Evolutionary conservation across 92 coral and sea anemone genomes (phyloP).

Genomic region (Virgularia gustaviana): DNA sequence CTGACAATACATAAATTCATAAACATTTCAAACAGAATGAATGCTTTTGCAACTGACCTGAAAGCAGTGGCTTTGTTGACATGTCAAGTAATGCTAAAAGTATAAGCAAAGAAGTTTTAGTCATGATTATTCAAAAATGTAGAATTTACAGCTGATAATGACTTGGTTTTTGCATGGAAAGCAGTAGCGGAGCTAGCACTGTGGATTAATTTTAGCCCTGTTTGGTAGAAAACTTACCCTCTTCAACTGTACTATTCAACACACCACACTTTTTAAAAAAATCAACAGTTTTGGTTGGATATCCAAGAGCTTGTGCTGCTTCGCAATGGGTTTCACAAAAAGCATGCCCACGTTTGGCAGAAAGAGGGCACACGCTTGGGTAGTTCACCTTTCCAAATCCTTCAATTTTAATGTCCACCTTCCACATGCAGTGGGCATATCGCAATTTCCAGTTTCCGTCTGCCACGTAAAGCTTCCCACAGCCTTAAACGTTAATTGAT

Average conservation of each 20-base stretch:
- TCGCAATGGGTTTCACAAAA: conserved; percentile 26
- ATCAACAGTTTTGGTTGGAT: conserved; percentile 12
- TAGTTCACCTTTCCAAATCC: conserved; percentile 39
- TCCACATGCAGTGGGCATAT: too few relatives aligned
- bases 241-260: neutral
- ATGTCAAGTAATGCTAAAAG: too few relatives aligned
- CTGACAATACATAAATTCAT: too few relatives aligned
- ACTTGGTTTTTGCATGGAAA: neutral
- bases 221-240: neutral
- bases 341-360: conserved; percentile 40
- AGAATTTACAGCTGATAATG: too few relatives aligned
- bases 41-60: too few relatives aligned
- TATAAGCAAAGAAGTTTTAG: too few relatives aligned
- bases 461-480: conserved; percentile 37
- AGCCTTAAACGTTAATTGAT: conserved; percentile 6
- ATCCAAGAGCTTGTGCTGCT: neutral
- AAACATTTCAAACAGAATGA: too few relatives aligned
- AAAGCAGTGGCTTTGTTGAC: too few relatives aligned
- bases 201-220: too few relatives aligned
- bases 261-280: conserved; percentile 35
- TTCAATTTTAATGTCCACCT: conserved; percentile 25
- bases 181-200: neutral
- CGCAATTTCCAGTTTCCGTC: too few relatives aligned
- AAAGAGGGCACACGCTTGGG: conserved; percentile 38
- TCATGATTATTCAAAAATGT: too few relatives aligned